Evolutionary conservation across 2,797 vertebrate genomes (phyloP).

Genomic region (Hapalemur alaotrensis): DNA sequence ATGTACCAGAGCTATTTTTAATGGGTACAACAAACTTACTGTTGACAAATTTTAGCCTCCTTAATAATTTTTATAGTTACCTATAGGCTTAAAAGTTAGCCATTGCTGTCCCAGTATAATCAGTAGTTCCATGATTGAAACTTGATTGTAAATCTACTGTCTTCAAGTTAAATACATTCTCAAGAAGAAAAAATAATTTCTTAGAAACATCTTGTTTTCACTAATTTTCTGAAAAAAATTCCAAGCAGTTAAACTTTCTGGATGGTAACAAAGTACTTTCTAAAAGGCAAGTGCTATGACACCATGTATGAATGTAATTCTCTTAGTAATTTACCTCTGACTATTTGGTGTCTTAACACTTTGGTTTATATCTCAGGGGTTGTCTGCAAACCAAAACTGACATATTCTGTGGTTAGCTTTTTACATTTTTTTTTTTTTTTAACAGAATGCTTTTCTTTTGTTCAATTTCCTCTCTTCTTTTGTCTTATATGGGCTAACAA

Average conservation of each 20-base stretch:
- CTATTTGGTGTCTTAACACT: conserved; percentile 85
- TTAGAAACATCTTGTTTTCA: conserved; percentile 75
- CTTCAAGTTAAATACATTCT: conserved; percentile 73
- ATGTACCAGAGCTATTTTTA: conserved; percentile 28
- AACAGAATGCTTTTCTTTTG: conserved; percentile 77
- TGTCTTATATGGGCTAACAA: conserved; percentile 75
- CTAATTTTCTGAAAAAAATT: conserved; percentile 69
- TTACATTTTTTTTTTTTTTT: conserved; percentile 22
- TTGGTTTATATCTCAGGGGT: conserved; percentile 86
- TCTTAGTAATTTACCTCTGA: conserved; percentile 84
- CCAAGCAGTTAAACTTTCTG: conserved; percentile 78
- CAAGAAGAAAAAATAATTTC: conserved; percentile 67
- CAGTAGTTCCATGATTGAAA: conserved; percentile 44
- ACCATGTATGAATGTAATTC: conserved; percentile 83
- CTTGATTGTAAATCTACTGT: conserved; percentile 56
- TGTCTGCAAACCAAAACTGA: conserved; percentile 87
- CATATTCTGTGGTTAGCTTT: conserved; percentile 81
- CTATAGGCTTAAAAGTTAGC: neutral
- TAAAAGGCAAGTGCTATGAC: conserved; percentile 82
- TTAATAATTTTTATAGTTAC: conserved; percentile 28
- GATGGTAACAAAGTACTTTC: conserved; percentile 80
- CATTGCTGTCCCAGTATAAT: neutral
- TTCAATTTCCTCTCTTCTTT: conserved; percentile 73
- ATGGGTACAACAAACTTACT: conserved; percentile 30
- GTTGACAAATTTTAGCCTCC: conserved; percentile 43